A percentile compares a stretch with the other conserved stretches of the same genome.
These are phyloP conservation scores for Scaptomyza reducta DNA, from an alignment of 2,888 invertebrate species.

Conservation along the genomic window DNA sequence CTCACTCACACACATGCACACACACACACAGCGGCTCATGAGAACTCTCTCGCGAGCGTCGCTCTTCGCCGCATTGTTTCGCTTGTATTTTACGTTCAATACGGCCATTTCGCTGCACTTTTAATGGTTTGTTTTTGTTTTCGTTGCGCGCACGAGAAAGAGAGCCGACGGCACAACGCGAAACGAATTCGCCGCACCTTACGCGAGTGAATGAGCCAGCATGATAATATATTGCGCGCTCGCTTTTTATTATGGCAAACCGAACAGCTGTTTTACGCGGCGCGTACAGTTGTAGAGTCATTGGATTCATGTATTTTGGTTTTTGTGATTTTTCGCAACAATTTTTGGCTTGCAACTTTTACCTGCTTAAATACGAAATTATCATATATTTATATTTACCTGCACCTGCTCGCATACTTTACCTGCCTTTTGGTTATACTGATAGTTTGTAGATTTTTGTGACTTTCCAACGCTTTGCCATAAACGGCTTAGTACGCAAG, in stretches of 20 bases:
- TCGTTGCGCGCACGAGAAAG: constrained; percentile 52
- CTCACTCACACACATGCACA: constrained; percentile 34
- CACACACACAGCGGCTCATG: constrained; percentile 7
- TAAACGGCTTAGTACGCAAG: constrained; percentile 58
- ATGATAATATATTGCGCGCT: constrained; percentile 33
- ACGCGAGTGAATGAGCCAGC: constrained; percentile 53
- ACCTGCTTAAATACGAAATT: constrained; percentile 15
- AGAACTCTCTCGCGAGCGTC: constrained; percentile 22
- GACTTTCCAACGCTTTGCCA: constrained; percentile 70
- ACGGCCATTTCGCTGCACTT: constrained; percentile 64
- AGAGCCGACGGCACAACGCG: constrained; percentile 19
- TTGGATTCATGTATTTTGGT: constrained; percentile 21
- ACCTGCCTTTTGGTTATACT: constrained; percentile 32
- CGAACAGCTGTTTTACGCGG: constrained; percentile 64
- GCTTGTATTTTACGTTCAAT: constrained; percentile 78
- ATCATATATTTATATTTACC: constrained; percentile 43
- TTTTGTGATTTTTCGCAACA: constrained; percentile 5
- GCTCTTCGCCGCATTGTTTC: constrained; percentile 71
- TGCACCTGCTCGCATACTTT: constrained; percentile 31
- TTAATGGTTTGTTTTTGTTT: constrained; percentile 78
- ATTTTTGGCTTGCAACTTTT: constrained; percentile 11
- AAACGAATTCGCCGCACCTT: constrained; percentile 62
- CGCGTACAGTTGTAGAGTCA: constrained; percentile 52
- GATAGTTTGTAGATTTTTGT: constrained; percentile 45
- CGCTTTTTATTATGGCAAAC: constrained; percentile 68